Evolutionary conservation across 2,113 vertebrate genomes (phyloP).

Genomic region (Grammomys surdaster): DNA sequence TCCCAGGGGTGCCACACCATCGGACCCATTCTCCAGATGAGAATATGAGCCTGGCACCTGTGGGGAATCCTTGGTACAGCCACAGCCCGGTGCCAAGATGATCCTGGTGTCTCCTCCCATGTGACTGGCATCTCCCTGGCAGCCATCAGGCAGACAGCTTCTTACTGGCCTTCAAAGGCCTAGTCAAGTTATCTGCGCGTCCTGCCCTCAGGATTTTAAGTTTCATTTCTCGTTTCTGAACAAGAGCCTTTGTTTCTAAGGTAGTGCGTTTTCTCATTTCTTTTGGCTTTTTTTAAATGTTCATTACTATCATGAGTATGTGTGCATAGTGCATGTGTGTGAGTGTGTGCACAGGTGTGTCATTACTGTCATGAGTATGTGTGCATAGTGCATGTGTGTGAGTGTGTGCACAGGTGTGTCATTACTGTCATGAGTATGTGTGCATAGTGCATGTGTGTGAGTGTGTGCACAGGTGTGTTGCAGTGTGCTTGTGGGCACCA

Average conservation of each 20-base stretch:
- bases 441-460: background rate
- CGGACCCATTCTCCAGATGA: background rate
- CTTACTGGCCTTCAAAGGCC: background rate
- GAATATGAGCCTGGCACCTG: background rate
- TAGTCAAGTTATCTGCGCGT: accelerated
- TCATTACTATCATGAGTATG: background rate
- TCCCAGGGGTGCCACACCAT: background rate
- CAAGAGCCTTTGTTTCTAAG: background rate
- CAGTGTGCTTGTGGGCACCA: background rate
- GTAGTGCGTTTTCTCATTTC: background rate
- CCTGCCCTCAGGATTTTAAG: background rate
- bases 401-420: background rate
- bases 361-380: background rate
- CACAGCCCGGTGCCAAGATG: background rate
- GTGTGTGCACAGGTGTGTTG: background rate
- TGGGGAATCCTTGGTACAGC: too few species aligned
- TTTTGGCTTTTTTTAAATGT: background rate
- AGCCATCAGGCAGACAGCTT: background rate
- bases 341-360: background rate
- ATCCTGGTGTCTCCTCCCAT: background rate
- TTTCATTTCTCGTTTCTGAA: background rate
- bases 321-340: background rate
- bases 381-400: background rate
- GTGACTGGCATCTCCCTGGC: background rate
- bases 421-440: background rate